Evolutionary conservation across 2,888 invertebrate genomes (phyloP), one percentile per base, ranked within the genome.

Genomic region (Glyphotaelius pellucidus): DNA sequence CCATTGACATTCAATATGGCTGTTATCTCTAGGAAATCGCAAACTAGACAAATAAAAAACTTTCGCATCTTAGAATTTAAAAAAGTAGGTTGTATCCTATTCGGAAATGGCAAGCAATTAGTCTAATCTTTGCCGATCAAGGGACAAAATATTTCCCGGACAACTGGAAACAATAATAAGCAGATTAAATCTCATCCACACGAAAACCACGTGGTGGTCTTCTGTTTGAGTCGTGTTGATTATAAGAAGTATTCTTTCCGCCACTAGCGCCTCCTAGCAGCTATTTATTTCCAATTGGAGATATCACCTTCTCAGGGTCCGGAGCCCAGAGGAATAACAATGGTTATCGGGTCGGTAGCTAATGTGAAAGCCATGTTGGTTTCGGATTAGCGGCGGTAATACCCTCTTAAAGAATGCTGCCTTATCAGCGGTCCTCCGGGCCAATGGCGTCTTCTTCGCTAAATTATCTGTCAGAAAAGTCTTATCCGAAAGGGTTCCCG

Each of bases 321-420:
- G 5, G 35, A 38, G 19, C 12, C 35, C 35, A 42, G 38, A 42
- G 15, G n/a, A 30, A 25, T 52, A 52, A 87, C 87, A 87, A 87
- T 87, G 67, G 87, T 91, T 87, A 87, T 91, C 91, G 88, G 87
- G 93, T 80, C 92, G 90, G 93, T 92, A 93, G 93, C 92, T 93
- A 93, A 93, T 93, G 93, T 92, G 92, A 93, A 93, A 93, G 93
- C 90, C 93, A 93, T 93, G 93, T 93, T 92, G 86, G 89, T 80
- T 89, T 81, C 87, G 93, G 93, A 93, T 93, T 93, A 93, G 93
- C 89, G 89, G 91, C 92, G 90, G 89, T 92, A 92, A 92, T 93
- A 91, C 91, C 90, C 90, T 89, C 86, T 89, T 84, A 85, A 91
- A 89, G 93, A 93, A 93, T 93, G 93, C 86, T 47, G 92, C 91